Conservation (phyloP, 2,113 vertebrate genomes). For the Hydrolagus affinis region DNA sequence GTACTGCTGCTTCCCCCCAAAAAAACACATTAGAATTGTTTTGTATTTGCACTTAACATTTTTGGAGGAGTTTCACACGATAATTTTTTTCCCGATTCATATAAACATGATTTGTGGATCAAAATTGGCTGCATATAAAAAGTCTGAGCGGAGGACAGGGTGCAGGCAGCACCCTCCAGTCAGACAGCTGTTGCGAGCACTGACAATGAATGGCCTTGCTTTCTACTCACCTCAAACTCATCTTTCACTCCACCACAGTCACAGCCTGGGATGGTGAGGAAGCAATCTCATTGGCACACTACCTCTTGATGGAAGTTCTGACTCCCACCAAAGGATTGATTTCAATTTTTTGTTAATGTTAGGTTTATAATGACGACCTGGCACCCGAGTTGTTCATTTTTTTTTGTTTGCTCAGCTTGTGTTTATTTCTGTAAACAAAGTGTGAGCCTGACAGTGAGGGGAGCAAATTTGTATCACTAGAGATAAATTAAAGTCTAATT, state of each 20-base stretch:
- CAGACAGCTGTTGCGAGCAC: background rate
- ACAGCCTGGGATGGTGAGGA: background rate
- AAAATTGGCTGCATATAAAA: too few species aligned
- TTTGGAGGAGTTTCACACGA: too few species aligned
- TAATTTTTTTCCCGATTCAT: too few species aligned
- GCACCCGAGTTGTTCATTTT: background rate
- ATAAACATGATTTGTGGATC: too few species aligned
- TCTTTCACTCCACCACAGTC: background rate
- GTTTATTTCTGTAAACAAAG: background rate
- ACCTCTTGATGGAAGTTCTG: too few species aligned
- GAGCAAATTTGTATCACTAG: too few species aligned
- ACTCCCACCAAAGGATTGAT: background rate
- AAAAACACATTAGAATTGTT: too few species aligned
- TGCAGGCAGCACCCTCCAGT: background rate
- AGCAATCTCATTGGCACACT: background rate
- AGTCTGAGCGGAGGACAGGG: too few species aligned
- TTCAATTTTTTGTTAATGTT: background rate
- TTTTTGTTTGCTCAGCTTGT: background rate
- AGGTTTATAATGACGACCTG: background rate
- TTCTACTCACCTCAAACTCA: background rate
- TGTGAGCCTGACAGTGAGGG: background rate
- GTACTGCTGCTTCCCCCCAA: too few species aligned
- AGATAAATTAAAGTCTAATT: background rate
- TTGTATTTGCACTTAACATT: too few species aligned
- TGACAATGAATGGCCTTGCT: background rate